Conservation (phyloP, 30 jellyfish, hydroid and myxozoan species). For the Aurelia sp. region DNA sequence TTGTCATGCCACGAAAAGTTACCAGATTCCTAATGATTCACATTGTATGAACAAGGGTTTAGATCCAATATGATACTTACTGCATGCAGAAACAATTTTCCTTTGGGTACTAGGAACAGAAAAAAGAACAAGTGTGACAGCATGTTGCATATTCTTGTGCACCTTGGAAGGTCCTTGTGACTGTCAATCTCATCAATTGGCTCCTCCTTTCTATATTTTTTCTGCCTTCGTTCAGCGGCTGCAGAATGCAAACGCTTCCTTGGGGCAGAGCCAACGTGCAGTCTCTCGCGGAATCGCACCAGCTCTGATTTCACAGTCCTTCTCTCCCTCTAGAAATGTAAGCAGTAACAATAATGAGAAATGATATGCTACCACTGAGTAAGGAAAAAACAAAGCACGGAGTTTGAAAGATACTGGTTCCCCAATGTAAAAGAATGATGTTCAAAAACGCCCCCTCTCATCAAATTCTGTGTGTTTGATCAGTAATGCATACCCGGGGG, state of each 20-base stretch:
- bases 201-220: background rate
- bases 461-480: no score
- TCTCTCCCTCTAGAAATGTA: background rate
- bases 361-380: no score
- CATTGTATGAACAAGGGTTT: no score
- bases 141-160: background rate
- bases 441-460: no score
- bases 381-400: no score
- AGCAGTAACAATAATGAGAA: no score
- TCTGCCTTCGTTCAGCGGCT: background rate
- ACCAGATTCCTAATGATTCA: no score
- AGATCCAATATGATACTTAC: background rate
- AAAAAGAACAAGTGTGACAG: background rate
- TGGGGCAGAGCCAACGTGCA: background rate
- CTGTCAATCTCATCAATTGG: slow-evolving; percentile 9
- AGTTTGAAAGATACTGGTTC: no score
- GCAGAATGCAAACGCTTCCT: background rate
- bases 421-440: no score
- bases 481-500: no score
- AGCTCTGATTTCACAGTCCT: slow-evolving; percentile 26
- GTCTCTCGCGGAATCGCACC: slow-evolving; percentile 1
- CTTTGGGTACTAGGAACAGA: slow-evolving; percentile 52
- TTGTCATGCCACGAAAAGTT: no score
- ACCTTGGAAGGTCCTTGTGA: background rate
- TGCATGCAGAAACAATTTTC: slow-evolving; percentile 32